Percentiles rank a stretch among this genome's conserved stretches.
These are phyloP conservation scores for Sphaeridia pumilis DNA, from an alignment of 2,888 invertebrate species.

Conservation along the genomic window DNA sequence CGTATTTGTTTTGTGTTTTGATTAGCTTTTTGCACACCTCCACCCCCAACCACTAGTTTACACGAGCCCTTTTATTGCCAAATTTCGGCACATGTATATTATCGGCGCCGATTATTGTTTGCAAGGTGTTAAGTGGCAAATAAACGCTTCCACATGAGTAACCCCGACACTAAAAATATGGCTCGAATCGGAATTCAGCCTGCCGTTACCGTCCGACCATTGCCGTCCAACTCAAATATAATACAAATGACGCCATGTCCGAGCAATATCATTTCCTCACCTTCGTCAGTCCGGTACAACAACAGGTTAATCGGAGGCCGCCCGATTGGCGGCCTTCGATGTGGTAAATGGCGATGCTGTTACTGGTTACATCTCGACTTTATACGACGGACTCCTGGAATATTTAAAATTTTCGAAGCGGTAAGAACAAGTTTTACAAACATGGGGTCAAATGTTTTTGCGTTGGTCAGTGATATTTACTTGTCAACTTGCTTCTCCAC, in stretches of 20 bases:
- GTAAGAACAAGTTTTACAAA: slow-evolving; percentile 45
- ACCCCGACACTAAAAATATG: slow-evolving; percentile 6
- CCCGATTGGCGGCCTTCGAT: slow-evolving; percentile 46
- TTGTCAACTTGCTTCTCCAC: slow-evolving; percentile 1
- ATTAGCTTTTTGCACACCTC: too few relatives aligned
- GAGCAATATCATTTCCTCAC: slow-evolving; percentile 34
- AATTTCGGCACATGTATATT: too few relatives aligned
- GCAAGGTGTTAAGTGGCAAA: background rate
- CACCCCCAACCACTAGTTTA: too few relatives aligned
- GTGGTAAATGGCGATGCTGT: slow-evolving; percentile 64
- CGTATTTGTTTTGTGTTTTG: too few relatives aligned
- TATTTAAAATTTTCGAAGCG: slow-evolving; percentile 62
- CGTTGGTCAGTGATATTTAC: too few relatives aligned
- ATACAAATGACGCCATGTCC: slow-evolving; percentile 26
- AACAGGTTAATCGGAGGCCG: slow-evolving; percentile 9
- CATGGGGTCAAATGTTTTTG: too few relatives aligned
- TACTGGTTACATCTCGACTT: slow-evolving; percentile 68
- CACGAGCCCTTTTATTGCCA: too few relatives aligned
- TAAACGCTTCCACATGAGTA: background rate
- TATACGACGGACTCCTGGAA: slow-evolving; percentile 57
- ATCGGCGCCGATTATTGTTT: too few relatives aligned
- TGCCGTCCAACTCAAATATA: slow-evolving; percentile 23
- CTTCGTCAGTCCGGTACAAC: slow-evolving; percentile 23
- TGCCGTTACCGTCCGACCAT: slow-evolving; percentile 30
- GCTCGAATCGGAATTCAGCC: slow-evolving; percentile 21